Base-by-base conservation (phyloP, 2,797 vertebrate species). In the Heterohyrax brucei region DNA sequence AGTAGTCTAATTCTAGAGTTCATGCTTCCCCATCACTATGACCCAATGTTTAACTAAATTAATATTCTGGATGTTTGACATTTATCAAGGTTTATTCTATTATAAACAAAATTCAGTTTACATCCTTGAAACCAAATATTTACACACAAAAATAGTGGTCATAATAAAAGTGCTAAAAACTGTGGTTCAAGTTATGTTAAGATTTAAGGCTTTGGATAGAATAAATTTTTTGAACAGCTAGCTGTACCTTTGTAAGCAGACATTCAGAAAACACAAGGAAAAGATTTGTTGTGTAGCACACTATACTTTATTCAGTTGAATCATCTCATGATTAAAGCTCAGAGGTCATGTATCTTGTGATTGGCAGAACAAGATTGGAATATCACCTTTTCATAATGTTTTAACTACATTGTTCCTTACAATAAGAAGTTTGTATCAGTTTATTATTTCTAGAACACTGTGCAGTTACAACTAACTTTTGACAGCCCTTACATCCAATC, bases 41-140 rank as follows among this genome's bases (percentile, higher is more conserved):
- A 90, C 30, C 24, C 33, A 44, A 22, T 48, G 73, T 77, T 94
- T 84, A 85, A 89, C 44, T 59, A 91, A 66, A 86, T 64, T 14
- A 84, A 33, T 62, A 83, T 80, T 8, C 68, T 5, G 2, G 12
- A 77, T 50, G 66, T 10, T 12, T 79, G 18, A n/a, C 10, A 83
- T 86, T 19, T 81, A 56, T 44, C 9, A 13, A 48, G 9, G 33
- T 21, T 64, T 93, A 76, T 89, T 3, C 13, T 82, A 28, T 64
- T 76, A 59, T 44, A 89, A 30, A 70, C 92, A 73, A 83, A 68
- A 18, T 59, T 72, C 70, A 93, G 9, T 22, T 48, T 76, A 44
- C 4, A 73, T 78, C 66, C 16, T 70, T 56, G 10, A 91, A 83
- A 33, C 30, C 28, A 93, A 68, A 70, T 68, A 77, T 83, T 82